Conservation (phyloP, 2,113 vertebrate species). For the Gnathonemus longibarbis region DNA sequence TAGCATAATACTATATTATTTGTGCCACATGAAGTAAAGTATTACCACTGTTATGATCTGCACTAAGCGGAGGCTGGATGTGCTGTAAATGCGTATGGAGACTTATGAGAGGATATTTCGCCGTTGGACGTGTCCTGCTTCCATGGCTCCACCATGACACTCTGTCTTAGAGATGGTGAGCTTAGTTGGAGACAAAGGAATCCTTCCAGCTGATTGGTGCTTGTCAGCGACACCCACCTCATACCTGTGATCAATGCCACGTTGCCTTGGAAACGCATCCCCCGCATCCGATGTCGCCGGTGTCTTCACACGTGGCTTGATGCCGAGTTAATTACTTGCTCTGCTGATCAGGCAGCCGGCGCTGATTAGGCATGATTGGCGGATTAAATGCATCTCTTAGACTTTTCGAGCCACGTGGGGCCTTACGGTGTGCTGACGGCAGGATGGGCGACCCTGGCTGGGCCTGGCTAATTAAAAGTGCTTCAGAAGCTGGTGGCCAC, state of each 20-base stretch:
- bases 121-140: background rate
- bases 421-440: background rate
- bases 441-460: background rate
- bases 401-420: background rate
- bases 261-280: background rate
- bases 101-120: background rate
- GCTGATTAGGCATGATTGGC: conserved; percentile 9
- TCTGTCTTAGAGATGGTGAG: background rate
- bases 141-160: background rate
- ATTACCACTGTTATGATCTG: background rate
- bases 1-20: background rate
- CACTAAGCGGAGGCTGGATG: background rate
- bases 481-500: background rate
- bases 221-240: background rate
- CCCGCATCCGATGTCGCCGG: background rate
- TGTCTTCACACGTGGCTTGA: background rate
- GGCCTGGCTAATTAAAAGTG: background rate
- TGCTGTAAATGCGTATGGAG: background rate
- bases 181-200: background rate
- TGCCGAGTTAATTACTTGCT: conserved; percentile 14
- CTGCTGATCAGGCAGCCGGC: background rate
- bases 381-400: background rate
- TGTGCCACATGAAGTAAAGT: background rate
- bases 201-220: background rate
- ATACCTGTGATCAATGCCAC: background rate